These are phyloP conservation scores for Trichonephila clavipes DNA, from an alignment of 1,140 invertebrate genomes.

Conservation along the genomic window DNA sequence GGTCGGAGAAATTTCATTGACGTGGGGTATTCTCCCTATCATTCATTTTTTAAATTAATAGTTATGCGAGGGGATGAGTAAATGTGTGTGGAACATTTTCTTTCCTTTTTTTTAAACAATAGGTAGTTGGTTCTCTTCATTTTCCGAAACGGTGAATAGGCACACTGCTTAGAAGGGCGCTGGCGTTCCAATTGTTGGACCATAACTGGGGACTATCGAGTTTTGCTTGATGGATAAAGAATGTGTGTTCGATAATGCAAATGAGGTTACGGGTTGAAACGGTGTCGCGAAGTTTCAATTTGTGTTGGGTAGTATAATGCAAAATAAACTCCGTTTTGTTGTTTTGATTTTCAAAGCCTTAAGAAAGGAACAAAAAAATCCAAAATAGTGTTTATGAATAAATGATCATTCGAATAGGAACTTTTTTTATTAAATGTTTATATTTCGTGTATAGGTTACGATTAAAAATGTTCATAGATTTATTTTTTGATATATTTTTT, in stretches of 20 bases:
- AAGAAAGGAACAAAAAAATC: too few species aligned
- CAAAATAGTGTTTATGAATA: too few species aligned
- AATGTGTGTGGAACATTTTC: not conserved
- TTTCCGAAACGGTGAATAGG: conserved; percentile 5
- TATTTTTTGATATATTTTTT: too few species aligned
- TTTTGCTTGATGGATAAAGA: not conserved
- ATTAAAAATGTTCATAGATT: too few species aligned
- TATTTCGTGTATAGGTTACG: too few species aligned
- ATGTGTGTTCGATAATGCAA: not conserved
- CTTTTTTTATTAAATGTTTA: too few species aligned
- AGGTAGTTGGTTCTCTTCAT: not conserved
- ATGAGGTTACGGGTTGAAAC: not conserved
- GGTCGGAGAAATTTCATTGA: conserved; percentile 37
- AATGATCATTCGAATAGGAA: too few species aligned
- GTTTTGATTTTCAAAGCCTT: too few species aligned
- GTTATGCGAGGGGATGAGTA: conserved; percentile 3
- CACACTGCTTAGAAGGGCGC: not conserved
- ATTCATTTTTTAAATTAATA: conserved; percentile 29
- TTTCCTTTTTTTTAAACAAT: not conserved
- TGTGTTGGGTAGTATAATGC: too few species aligned
- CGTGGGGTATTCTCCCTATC: conserved; percentile 1
- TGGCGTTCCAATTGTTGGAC: not conserved
- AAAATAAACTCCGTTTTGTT: too few species aligned
- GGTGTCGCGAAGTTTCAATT: not conserved
- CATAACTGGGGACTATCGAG: not conserved